Evolutionary conservation across 2,888 invertebrate genomes (phyloP).

Genomic region (Girardia tigrina): DNA sequence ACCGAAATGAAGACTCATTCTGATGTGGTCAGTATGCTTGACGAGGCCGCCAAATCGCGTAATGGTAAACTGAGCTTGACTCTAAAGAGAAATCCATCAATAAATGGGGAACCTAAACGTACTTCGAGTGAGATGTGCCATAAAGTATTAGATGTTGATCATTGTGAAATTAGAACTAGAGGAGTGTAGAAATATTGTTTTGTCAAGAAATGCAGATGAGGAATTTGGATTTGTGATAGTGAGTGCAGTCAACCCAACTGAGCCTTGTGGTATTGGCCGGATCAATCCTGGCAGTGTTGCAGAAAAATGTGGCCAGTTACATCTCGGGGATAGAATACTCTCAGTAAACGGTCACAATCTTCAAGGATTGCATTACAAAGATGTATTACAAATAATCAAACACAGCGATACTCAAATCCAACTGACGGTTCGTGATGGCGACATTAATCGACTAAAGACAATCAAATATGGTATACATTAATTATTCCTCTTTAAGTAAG

Average conservation of each 20-base stretch:
- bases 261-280: not conserved
- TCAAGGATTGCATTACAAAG: not conserved
- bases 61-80: not conserved
- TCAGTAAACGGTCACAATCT: not conserved
- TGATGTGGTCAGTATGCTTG: not conserved
- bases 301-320: not conserved
- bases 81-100: no score
- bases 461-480: not conserved
- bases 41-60: not conserved
- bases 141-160: no score
- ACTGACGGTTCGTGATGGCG: not conserved
- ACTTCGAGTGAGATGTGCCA: no score
- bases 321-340: conserved; percentile 12
- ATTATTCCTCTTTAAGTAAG: not conserved
- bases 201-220: not conserved
- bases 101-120: no score
- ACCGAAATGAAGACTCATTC: not conserved
- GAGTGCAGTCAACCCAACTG: conserved; percentile 5
- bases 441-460: conserved; percentile 14
- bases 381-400: not conserved
- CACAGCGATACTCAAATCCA: not conserved
- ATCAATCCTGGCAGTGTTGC: not conserved
- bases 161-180: not conserved
- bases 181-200: not conserved
- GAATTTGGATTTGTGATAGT: conserved; percentile 3